Percentiles rank a stretch among this genome's conserved stretches.
Conservation (phyloP, 2,797 vertebrate species). For the Rachycentron canadum region DNA sequence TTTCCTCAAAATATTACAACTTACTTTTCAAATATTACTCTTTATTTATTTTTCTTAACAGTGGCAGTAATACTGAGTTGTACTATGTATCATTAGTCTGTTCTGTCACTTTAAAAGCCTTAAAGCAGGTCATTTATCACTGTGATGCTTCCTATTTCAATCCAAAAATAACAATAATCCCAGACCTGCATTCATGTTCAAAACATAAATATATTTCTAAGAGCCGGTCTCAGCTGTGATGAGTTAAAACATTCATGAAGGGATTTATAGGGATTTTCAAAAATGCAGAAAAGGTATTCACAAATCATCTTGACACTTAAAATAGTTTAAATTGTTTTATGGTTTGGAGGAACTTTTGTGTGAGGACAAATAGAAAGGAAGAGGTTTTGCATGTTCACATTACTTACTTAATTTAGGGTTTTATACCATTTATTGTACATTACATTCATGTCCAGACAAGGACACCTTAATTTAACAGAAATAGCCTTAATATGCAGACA, state of each 20-base stretch:
- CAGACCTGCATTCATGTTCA: neutral
- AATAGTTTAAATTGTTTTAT: neutral
- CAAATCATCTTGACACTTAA: too few relatives aligned
- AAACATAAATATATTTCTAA: too few relatives aligned
- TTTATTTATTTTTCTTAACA: neutral
- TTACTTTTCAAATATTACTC: neutral
- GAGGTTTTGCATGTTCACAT: neutral
- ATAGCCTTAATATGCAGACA: too few relatives aligned
- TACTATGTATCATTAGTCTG: neutral
- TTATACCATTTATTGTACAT: too few relatives aligned
- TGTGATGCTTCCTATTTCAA: neutral
- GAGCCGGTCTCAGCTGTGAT: neutral
- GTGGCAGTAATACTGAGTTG: neutral
- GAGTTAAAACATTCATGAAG: neutral
- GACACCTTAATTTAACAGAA: too few relatives aligned
- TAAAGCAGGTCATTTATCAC: neutral
- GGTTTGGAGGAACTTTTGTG: neutral
- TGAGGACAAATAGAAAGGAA: neutral
- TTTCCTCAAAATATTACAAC: neutral
- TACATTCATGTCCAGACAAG: neutral
- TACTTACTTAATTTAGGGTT: neutral
- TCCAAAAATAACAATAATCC: neutral
- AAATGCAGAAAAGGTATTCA: too few relatives aligned
- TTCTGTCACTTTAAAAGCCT: slow-evolving; percentile 7
- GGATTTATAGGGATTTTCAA: neutral